Evolutionary conservation across 2,113 vertebrate species (phyloP), one percentile per base, ranked within the genome.

Genomic region (Odontophorus gujanensis): DNA sequence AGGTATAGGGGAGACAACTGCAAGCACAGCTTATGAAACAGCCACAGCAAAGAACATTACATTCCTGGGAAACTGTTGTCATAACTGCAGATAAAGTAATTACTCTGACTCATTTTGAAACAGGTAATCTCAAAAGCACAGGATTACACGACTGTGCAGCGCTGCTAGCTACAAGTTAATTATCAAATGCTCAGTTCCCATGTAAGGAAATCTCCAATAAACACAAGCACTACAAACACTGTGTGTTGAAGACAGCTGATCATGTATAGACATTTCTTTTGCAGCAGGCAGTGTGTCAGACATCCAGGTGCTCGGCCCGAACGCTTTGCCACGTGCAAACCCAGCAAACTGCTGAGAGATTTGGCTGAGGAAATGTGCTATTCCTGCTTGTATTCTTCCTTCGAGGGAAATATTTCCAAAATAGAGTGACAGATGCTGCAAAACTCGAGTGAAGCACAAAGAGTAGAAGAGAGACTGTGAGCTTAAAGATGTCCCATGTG

Each of bases 161-260:
- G 73, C 96, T 95, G 80, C 85, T 50, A 90, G 95, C 93, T 77
- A 82, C 20, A 3, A 50, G 91, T 69, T 91, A 73, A 94, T 87
- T 48, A 90, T 69, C 95, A 65, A 73, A 67, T 11, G 30, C 62
- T 53, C 59, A 81, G 84, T 87, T 87, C 32, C 93, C 84, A 57
- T 3, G 38, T 6, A 89, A 90, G 87, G 83, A 75, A 90, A 65
- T 32, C 76, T 81, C 65, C 14, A 43, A 73, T 80, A 85, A 86
- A 91, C 87, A 68, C 8, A 59, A 82, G 58, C 10, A 20, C 81
- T 17, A 26, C 79, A 80, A 95, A 55, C 51, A 40, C 15, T 68
- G 58, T 4, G 65, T 73, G 50, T 36, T 43, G 58, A 59, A 42
- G 5, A 13, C 78, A 71, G 80, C 59, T 14, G 25, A 59, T 61